phyloP scores from a whole-genome alignment of 2,113 vertebrate genomes.

The Oriolus oriolus region DNA sequence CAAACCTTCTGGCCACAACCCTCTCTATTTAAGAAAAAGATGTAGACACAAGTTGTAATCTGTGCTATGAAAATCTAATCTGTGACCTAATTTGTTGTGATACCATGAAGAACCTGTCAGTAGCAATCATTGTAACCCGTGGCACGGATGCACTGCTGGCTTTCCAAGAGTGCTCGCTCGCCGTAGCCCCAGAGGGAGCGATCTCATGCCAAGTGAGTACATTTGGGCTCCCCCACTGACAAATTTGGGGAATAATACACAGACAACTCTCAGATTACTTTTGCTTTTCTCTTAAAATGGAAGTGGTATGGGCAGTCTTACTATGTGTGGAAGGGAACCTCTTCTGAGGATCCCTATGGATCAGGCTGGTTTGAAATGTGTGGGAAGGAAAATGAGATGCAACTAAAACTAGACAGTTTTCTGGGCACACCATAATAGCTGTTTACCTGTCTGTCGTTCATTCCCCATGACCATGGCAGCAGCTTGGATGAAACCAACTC shows the following conservation, averaged over 20 bases:
- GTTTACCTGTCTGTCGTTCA: background rate
- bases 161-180: background rate
- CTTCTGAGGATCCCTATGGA: background rate
- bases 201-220: rapidly evolving
- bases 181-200: background rate
- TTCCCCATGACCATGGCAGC: background rate
- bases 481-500: background rate
- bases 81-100: conserved; percentile 66
- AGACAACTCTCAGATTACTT: background rate
- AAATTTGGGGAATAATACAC: background rate
- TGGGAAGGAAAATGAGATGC: background rate
- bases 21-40: conserved; percentile 8
- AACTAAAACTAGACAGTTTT: background rate
- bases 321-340: background rate
- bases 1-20: background rate
- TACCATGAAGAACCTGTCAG: conserved; percentile 61
- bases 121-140: conserved; percentile 34
- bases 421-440: background rate
- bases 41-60: conserved; percentile 25
- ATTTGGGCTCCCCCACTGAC: background rate
- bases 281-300: background rate
- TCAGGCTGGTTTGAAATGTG: background rate
- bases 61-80: conserved; percentile 51
- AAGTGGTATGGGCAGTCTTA: background rate
- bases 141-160: background rate